Evolutionary conservation across 2,888 invertebrate genomes (phyloP), one percentile per base, ranked within the genome.

Genomic region (Eucera pruinosa): DNA sequence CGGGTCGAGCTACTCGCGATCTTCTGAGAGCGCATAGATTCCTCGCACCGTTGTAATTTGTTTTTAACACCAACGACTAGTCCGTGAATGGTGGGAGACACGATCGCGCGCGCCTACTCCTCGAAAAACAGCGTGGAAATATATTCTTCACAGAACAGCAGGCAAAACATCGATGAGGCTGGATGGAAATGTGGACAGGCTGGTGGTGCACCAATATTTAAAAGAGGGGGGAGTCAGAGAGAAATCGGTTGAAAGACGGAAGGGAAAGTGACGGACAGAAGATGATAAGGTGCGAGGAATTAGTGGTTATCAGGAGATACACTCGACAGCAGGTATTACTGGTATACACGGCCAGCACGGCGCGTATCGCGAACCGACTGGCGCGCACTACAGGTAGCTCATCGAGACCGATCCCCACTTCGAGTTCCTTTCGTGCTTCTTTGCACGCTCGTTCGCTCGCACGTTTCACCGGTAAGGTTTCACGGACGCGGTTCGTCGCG

Each of bases 301-400:
- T 65, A 50, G 25, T n/a, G n/a, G 61, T 50, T 72, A 64, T 70
- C 64, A 47, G 23, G 13, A 1, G 20, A 27, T 18, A 52, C 58
- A 58, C 57, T 61, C 25, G 55, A 39, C 18, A 50, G 6, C 11
- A 27, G 43, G 48, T 20, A n/a, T n/a, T n/a, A n/a, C n/a, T n/a
- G n/a, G n/a, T n/a, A n/a, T n/a, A n/a, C n/a, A 54, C 36, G 36
- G 18, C 43, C 25, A 43, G 30, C 62, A 30, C 47, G 52, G 27
- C 69, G 74, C 70, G 80, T 62, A 69, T 61, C 81, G 80, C 77
- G 65, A 64, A 66, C 77, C 77, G 81, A 81, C 72, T 65, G 64
- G n/a, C 73, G 43, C 45, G 45, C 64, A 58, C 64, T 60, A 54
- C 74, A 70, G 74, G 64, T 58, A 54, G 45, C 45, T 27, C 50